phyloP scores from a whole-genome alignment of 37 sponge, comb jelly and placozoan genomes.

The Hexactinellida sp. region DNA sequence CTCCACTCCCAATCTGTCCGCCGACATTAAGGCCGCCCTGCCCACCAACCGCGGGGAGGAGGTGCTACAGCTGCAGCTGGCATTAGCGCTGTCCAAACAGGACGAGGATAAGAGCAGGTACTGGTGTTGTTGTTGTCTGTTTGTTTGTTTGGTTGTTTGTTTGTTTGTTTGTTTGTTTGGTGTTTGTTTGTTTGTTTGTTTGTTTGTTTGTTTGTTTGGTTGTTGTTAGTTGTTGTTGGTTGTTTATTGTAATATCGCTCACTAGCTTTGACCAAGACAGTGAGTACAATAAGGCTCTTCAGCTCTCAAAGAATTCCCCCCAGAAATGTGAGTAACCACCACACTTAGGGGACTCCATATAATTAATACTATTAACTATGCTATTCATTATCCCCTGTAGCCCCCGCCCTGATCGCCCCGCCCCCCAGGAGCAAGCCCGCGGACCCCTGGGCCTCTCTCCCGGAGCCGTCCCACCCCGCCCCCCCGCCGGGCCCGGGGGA shows the following conservation, averaged over 20 bases:
- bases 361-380: no score
- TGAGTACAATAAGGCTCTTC: conserved; percentile 43
- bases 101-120: conserved; percentile 57
- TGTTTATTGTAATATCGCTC: background rate
- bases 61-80: conserved; percentile 84
- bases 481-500: background rate
- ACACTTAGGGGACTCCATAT: no score
- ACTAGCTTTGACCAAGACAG: conserved; percentile 50
- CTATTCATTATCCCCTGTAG: background rate
- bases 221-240: background rate
- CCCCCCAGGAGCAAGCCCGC: background rate
- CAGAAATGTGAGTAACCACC: no score
- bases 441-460: conserved; percentile 29
- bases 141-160: background rate
- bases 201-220: background rate
- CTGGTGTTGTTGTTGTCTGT: conserved; percentile 19
- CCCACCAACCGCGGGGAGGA: conserved; percentile 66
- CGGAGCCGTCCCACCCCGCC: background rate
- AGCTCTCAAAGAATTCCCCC: conserved; percentile 52
- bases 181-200: background rate
- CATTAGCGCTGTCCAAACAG: conserved; percentile 79
- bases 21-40: conserved; percentile 23
- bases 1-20: background rate
- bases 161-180: background rate
- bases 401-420: conserved; percentile 9